Base-by-base conservation (phyloP, 2,797 vertebrate species). In the Lates japonicus region DNA sequence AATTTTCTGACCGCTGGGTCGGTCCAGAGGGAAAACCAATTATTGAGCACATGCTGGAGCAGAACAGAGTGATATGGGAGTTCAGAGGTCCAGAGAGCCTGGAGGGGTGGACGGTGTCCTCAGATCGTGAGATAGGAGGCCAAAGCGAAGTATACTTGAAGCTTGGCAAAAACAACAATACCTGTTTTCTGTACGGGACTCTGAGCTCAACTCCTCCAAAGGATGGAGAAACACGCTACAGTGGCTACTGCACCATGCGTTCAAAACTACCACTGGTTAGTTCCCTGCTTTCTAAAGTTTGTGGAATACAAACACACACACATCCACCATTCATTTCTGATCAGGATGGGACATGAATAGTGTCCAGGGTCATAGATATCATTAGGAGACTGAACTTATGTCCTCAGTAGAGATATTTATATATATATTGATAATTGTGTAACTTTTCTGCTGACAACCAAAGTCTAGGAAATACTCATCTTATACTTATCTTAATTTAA, bases 231-330 rank as follows among this genome's bases (percentile, higher is more conserved):
- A 98, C 97, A 0, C 92, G 93, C 37, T 97, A 96, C 90, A 99
- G 98, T 39, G 98, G 98, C 25, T 99, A 99, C 88, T 99, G 98
- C 87, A 93, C 94, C 0, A 82, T 99, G 93, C 93, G 94, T 69
- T 95, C 97, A 51, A 95, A 92, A 76, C 93, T 94, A 1, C 91
- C 5, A 0, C 74, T 93, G 97, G 98, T 99, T 9, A 87, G 97
- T 84, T 6, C 3, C 9, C 2, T 13, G 13, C 13, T 33, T 48
- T 1, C 33, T 57, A 0, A 57, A 5, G 29, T 37, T n/a, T 74
- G 17, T 37, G 1, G 42, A 20, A 46, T n/a, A 37, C n/a, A 8
- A 44, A 29, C 25, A 29, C 25, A n/a, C n/a, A n/a, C 25, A 29
- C 25, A 29, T 29, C 25, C 25, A 29, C 25, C 14, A 35, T 42